Base-by-base conservation (phyloP, 2,113 vertebrate species). In the Alaudala cheleensis region DNA sequence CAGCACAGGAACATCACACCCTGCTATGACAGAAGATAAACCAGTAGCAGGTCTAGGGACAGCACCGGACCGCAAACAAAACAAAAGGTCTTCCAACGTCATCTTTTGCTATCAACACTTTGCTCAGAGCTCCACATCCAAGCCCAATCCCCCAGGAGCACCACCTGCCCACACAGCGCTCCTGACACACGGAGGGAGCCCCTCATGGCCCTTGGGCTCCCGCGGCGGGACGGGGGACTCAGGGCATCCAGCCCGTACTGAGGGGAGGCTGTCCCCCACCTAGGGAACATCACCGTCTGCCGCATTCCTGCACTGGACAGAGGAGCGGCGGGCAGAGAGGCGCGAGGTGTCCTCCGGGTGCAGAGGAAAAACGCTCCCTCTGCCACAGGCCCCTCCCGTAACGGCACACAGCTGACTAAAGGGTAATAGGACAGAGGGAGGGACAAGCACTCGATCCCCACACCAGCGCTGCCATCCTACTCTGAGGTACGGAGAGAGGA, bases 401-500 rank as follows among this genome's bases (percentile, higher is more conserved):
- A 22, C 1, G 0, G 29, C 54, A 25, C 17, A 12, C 7, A 9
- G 29, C 6, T 5, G 7, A 6, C 24, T 3, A 22, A 39, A 47
- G 11, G 7, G 15, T 40, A 22, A 15, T 12, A 12, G 49, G 11
- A 5, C 11, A 9, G 26, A 19, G 1, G 10, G 6, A 58, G 20
- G 24, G 10, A 10, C 1, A 1, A n/a, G 7, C 15, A 1, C 11
- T 1, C n/a, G 0, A 2, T 16, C 9, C 57, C 4, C 15, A 11
- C 11, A 1, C 16, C 20, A 8, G 3, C 2, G 0, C 26, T 1
- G 4, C 23, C 11, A 0, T 2, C 3, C 10, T 0, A 6, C 34
- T 8, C 2, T 5, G 8, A 31, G 1, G 3, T 2, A 1, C 1
- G 0, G 1, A 1, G 0, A 1, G 0, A 3, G 8, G 0, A 13